Base-by-base conservation (phyloP, 2,113 vertebrate species). In the Chloebia gouldiae region DNA sequence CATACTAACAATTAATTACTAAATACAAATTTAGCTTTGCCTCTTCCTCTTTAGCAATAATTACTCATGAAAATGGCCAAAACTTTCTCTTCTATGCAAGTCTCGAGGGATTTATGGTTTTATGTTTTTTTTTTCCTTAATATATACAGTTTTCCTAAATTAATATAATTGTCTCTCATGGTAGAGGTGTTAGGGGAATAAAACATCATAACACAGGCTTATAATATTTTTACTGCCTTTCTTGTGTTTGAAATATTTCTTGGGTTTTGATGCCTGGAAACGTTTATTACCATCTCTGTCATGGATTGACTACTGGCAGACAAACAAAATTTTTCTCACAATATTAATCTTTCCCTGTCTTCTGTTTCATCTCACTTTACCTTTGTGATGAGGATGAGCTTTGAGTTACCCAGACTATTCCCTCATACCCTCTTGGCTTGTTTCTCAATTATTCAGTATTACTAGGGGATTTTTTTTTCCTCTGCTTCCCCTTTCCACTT, bases 231-330 rank as follows among this genome's bases (percentile, higher is more conserved):
- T 77, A 56, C 28, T 77, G 18, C 53, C 22, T 79, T 81, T 53
- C 35, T 91, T 97, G 93, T 93, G 40, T 93, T 95, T 92, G 28
- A 87, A 91, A 47, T 39, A 37, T 2, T 42, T 78, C 8, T 8
- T 76, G 28, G 50, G 70, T 89, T 93, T 95, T 91, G 10, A 87
- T 94, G 76, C 61, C 69, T 71, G 44, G 54, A 93, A 90, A 80
- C 40, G 86, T 88, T 83, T 92, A 66, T 87, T 57, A 23, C 25
- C 37, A 39, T 78, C 57, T 81, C 42, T 57, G 40, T 86, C 40
- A 5, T 45, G 37, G 63, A 53, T 80, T 92, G 78, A 22, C 69
- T 85, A 84, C 64, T 94, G 57, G 28, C 76, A 71, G 51, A 66
- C 10, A 76, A 82, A 35, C n/a, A 70, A 19, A 56, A 10, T 56